These are phyloP conservation scores for Enchytraeus crypticus DNA, from an alignment of 2,888 invertebrate genomes.

Conservation along the genomic window DNA sequence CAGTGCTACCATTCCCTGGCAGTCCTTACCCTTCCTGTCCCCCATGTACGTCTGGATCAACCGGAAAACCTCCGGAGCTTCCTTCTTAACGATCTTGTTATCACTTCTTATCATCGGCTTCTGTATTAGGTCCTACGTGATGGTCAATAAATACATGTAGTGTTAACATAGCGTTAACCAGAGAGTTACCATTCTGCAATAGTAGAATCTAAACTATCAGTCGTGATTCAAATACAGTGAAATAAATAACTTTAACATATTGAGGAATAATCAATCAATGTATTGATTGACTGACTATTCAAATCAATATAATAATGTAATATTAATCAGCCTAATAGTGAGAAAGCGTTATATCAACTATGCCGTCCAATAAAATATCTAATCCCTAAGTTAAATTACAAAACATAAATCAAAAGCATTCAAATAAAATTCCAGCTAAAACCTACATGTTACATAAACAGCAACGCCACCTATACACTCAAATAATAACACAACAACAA, in stretches of 20 bases:
- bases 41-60: constrained; percentile 94
- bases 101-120: constrained; percentile 83
- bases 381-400: no score
- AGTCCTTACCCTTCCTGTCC: constrained; percentile 61
- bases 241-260: no score
- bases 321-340: no score
- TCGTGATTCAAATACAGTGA: neutral
- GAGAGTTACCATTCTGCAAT: neutral
- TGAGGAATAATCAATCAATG: no score
- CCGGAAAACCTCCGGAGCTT: constrained; percentile 83
- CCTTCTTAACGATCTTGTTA: constrained; percentile 79
- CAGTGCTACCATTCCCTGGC: constrained; percentile 62
- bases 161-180: neutral
- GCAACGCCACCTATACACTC: no score
- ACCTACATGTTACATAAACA: no score
- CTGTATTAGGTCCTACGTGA: constrained; percentile 65
- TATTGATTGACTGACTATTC: no score
- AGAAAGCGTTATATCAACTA: no score
- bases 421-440: no score
- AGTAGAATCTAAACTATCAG: neutral
- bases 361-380: no score
- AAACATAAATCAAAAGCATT: no score
- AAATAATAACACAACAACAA: neutral
- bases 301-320: no score
- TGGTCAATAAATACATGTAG: neutral